Evolutionary conservation across 2,797 vertebrate genomes (phyloP).

Genomic region (Myotis findleyi): DNA sequence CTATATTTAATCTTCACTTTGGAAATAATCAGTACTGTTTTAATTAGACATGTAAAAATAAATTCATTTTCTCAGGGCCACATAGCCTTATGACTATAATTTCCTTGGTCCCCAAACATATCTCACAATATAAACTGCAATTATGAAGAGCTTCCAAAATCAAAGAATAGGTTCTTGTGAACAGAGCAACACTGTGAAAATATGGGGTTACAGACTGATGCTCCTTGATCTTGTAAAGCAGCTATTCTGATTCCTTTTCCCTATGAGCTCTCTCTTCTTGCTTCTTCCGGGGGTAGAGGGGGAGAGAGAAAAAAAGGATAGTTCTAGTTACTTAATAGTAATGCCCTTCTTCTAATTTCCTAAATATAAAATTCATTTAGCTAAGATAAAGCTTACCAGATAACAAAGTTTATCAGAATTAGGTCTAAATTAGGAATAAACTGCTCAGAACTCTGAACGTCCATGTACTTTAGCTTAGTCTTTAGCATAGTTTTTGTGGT

Average conservation of each 20-base stretch:
- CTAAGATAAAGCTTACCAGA: not conserved
- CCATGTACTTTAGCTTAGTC: not conserved
- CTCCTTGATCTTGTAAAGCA: conserved; percentile 11
- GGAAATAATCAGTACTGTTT: not conserved
- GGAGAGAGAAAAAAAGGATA: not conserved
- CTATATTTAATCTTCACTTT: not conserved
- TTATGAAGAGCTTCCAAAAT: not conserved
- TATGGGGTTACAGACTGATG: not conserved
- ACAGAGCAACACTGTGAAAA: not conserved
- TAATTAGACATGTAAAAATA: conserved; percentile 15
- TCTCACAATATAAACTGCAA: conserved; percentile 16
- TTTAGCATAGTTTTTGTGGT: not conserved
- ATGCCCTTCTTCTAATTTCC: not conserved
- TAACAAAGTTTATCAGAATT: not conserved
- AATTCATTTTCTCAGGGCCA: conserved; percentile 25
- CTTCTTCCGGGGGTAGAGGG: not conserved
- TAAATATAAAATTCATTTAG: conserved; percentile 6
- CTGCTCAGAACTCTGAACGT: conserved; percentile 23
- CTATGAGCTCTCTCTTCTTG: not conserved
- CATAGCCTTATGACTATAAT: not conserved
- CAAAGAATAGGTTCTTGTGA: not conserved
- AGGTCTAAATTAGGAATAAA: conserved; percentile 22
- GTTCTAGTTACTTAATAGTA: conserved; percentile 26
- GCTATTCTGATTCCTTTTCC: not conserved
- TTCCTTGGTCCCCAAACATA: not conserved